Percentiles rank a stretch among this genome's conserved stretches.
Conservation (phyloP, 2,888 invertebrate genomes). For the Tineola bisselliella region DNA sequence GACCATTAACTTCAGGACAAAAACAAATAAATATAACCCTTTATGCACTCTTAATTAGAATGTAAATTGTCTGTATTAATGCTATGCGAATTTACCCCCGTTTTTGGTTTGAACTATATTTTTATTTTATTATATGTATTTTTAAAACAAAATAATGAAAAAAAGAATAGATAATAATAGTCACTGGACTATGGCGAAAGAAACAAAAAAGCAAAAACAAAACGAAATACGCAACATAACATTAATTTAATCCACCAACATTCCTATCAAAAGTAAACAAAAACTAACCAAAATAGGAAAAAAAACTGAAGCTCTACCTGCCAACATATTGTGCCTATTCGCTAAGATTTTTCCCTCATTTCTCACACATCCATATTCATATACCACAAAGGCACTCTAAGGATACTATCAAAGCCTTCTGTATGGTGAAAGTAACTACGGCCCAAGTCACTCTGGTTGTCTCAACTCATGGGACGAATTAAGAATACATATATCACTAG, state of each 20-base stretch:
- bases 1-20: neutral
- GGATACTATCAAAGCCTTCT: constrained; percentile 3
- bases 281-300: neutral
- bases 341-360: neutral
- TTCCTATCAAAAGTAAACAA: neutral
- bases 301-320: neutral
- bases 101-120: neutral
- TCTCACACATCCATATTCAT: neutral
- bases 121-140: neutral
- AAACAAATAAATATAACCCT: neutral
- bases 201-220: too few species aligned
- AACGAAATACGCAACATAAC: too few species aligned
- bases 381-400: constrained; percentile 2
- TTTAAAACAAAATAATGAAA: too few species aligned
- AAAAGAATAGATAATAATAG: too few species aligned
- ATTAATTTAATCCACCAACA: too few species aligned
- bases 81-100: too few species aligned
- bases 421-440: neutral
- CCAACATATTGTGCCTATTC: neutral
- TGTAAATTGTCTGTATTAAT: neutral
- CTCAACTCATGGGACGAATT: neutral
- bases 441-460: neutral
- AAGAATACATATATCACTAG: neutral
- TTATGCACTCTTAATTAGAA: neutral
- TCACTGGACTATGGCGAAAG: too few species aligned